Evolutionary conservation across 64 coral and sea anemone species (phyloP).

Genomic region (Dendronephthya gigantea): DNA sequence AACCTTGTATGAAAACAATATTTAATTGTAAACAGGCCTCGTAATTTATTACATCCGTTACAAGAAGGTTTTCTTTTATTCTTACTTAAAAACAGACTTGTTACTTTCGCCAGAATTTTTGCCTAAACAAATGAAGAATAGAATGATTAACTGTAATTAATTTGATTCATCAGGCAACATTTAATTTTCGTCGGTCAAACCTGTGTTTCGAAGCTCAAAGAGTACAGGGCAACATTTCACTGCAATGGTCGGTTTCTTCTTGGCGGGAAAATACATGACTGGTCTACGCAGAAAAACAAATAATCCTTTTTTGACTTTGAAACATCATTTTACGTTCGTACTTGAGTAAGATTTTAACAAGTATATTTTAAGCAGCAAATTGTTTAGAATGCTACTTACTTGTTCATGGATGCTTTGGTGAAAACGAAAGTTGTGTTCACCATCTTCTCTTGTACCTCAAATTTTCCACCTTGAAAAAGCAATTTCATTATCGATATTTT

Average conservation of each 20-base stretch:
- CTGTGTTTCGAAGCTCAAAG: conserved; percentile 63
- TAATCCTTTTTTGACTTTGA: no score
- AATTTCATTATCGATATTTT: neutral
- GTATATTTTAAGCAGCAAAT: neutral
- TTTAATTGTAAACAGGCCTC: no score
- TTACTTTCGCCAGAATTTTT: neutral
- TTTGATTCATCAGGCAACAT: neutral
- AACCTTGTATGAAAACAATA: no score
- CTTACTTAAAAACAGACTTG: conserved; percentile 48
- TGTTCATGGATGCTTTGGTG: conserved; percentile 77
- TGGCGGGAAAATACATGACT: conserved; percentile 69
- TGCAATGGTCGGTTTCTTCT: conserved; percentile 79
- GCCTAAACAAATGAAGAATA: neutral
- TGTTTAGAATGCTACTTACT: conserved; percentile 42
- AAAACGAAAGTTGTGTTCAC: conserved; percentile 92
- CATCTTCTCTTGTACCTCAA: conserved; percentile 55
- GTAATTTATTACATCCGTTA: no score
- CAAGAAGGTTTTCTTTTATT: neutral
- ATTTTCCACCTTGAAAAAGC: conserved; percentile 51
- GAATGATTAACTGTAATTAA: neutral
- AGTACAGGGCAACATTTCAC: conserved; percentile 75
- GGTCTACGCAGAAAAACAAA: conserved; percentile 35
- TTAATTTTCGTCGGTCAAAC: neutral
- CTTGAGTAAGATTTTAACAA: no score
- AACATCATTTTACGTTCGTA: no score